phyloP scores from a whole-genome alignment of 1,140 invertebrate species.

The Heliothis subflexa region DNA sequence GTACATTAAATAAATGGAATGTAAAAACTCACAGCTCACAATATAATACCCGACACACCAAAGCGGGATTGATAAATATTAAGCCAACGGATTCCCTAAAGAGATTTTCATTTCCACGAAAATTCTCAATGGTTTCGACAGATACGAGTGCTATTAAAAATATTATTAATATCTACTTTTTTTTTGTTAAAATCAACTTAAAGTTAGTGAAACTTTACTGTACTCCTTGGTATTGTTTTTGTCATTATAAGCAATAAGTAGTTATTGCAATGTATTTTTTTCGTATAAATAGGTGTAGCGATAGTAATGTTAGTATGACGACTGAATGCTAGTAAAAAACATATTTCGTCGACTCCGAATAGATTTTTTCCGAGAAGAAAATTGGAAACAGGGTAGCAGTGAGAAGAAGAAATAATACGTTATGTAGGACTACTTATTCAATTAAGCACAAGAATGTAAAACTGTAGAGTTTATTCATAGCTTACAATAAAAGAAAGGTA shows the following conservation, averaged over 20 bases:
- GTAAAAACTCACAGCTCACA: neutral
- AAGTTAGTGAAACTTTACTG: neutral
- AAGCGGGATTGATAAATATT: constrained; percentile 32
- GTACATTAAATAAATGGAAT: constrained; percentile 1
- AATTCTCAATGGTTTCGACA: neutral
- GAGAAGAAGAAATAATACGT: too few relatives aligned
- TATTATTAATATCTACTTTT: neutral
- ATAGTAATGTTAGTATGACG: too few relatives aligned
- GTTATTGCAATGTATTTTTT: neutral
- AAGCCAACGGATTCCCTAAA: constrained; percentile 6
- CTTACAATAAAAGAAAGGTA: constrained; percentile 32
- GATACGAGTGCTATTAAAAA: neutral
- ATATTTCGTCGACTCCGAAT: neutral
- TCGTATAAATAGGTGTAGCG: too few relatives aligned
- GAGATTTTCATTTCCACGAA: constrained; percentile 21
- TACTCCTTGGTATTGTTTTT: neutral
- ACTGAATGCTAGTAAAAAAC: too few relatives aligned
- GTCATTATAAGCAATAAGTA: neutral
- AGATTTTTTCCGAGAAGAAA: too few relatives aligned
- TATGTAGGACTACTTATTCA: too few relatives aligned
- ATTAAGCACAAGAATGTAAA: too few relatives aligned
- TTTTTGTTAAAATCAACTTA: neutral
- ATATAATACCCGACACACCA: constrained; percentile 1
- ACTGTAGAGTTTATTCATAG: neutral
- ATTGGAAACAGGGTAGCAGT: neutral